These are phyloP conservation scores for Actinernus sp. DNA, from an alignment of 92 coral and sea anemone genomes.

Conservation along the genomic window DNA sequence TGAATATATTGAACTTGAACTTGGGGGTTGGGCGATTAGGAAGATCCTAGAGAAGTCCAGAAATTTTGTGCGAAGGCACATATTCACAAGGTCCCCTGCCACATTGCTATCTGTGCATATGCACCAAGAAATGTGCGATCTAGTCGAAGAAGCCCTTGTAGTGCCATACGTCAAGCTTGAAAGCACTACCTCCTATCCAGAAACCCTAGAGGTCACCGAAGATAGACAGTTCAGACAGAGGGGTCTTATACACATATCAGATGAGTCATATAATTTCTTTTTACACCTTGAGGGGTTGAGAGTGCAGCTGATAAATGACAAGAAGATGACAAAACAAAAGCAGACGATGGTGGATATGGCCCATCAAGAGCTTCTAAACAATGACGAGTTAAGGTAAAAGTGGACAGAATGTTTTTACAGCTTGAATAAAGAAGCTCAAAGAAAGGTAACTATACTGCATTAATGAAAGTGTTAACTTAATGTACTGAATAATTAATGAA, in stretches of 20 bases:
- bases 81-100: too few species aligned
- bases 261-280: constrained; percentile 11
- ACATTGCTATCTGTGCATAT: too few species aligned
- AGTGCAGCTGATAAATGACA: constrained; percentile 9
- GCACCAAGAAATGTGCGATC: background rate
- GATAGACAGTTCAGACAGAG: constrained; percentile 16
- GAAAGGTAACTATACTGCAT: too few species aligned
- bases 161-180: constrained; percentile 2
- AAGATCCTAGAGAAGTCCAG: too few species aligned
- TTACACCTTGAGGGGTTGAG: constrained; percentile 1
- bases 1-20: too few species aligned
- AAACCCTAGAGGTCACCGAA: constrained; percentile 34
- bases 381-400: background rate
- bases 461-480: too few species aligned
- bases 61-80: too few species aligned
- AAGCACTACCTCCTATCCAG: constrained; percentile 3
- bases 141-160: constrained; percentile 10
- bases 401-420: too few species aligned
- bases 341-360: too few species aligned
- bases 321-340: background rate
- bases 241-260: constrained; percentile 21
- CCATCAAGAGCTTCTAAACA: too few species aligned
- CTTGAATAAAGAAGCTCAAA: too few species aligned
- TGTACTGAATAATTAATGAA: too few species aligned
- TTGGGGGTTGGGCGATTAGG: background rate